Base-by-base conservation (phyloP, 2,797 vertebrate genomes). In the Muscicapa striata region DNA sequence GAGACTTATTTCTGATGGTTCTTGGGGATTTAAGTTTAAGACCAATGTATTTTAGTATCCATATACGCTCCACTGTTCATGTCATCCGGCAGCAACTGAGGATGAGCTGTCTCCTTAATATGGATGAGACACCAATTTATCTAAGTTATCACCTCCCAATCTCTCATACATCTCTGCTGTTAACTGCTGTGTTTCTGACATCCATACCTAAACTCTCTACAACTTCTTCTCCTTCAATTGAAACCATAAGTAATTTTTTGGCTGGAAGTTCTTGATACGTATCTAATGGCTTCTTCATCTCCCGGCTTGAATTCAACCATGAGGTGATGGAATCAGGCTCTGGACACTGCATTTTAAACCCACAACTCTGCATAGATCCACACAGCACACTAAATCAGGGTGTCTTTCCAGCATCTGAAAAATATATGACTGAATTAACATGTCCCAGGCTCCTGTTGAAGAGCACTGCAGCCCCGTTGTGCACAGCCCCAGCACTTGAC, bases 11-110 rank as follows among this genome's bases (percentile, higher is more conserved):
- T 77, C 95, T 95, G 88, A 85, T 74, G 94, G 91, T 96, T 96
- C 91, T 91, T 89, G 90, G 95, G 94, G 96, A 96, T 96, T 95
- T 96, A 93, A 94, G 93, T 96, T 96, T 97, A 97, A 95, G 93
- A 96, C 87, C 95, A 94, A 87, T 86, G 83, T 95, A 95, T 94
- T 96, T 97, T 95, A 96, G 95, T 87, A 94, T 91, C 94, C 93
- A 63, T 91, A 82, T 93, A 79, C 1, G 4, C 91, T 94, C 89
- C 46, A 16, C 89, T 64, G 84, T 96, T 95, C 87, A 17, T 94
- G 96, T 94, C 90, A 93, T 72, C 89, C 14, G 2, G 83, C 95
- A 90, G 95, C 91, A 94, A 64, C 83, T 13, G 87, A 95, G 85
- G 86, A 94, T 95, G 95, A 96, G 95, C 94, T 94, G 93, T 94